Conservation (phyloP, 2,797 vertebrate genomes). For the Melopsittacus undulatus region DNA sequence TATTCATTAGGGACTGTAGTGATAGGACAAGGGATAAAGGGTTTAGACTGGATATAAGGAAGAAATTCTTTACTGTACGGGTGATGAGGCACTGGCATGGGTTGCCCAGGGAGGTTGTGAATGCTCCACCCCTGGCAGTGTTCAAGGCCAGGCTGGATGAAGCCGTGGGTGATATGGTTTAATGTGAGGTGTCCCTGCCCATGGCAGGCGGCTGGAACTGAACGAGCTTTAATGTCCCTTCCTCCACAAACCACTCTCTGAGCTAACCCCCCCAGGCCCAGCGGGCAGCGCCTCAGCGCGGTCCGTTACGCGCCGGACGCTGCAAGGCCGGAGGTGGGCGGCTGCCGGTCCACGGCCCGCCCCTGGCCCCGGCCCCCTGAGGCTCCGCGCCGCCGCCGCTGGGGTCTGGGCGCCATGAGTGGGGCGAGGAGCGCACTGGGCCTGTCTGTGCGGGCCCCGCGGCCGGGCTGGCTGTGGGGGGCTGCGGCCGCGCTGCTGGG, state of each 20-base stretch:
- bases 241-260: background rate
- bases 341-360: background rate
- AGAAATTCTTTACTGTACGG: no score
- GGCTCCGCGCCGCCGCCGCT: rapidly evolving
- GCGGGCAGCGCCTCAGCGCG: background rate
- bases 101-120: no score
- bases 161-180: no score
- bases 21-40: no score
- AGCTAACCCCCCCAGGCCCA: no score
- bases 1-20: no score
- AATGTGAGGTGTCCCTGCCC: no score
- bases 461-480: background rate
- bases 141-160: no score
- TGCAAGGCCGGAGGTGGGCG: background rate
- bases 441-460: background rate
- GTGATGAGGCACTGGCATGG: no score
- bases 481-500: background rate
- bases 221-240: background rate
- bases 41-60: no score
- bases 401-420: background rate
- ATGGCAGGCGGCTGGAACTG: background rate
- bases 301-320: no score
- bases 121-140: no score
- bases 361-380: background rate
- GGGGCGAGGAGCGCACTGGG: background rate